Percentiles rank a stretch among this genome's conserved stretches.
These are phyloP conservation scores for Cistogaster globosa DNA, from an alignment of 2,888 invertebrate genomes.

Conservation along the genomic window DNA sequence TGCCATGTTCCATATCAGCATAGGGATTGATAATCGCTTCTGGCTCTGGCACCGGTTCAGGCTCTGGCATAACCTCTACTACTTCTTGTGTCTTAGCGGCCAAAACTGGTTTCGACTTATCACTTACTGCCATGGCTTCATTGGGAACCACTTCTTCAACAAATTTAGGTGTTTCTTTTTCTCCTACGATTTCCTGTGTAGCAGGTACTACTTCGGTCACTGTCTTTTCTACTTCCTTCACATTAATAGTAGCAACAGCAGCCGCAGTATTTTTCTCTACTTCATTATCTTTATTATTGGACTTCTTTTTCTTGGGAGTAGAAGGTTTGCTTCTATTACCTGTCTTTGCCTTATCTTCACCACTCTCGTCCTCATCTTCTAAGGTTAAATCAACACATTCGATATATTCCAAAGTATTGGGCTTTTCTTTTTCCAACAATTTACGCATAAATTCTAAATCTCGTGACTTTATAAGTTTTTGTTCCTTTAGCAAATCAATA, in stretches of 20 bases:
- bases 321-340: conserved; percentile 57
- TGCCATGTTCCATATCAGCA: conserved; percentile 83
- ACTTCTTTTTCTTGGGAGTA: conserved; percentile 73
- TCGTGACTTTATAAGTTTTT: conserved; percentile 76
- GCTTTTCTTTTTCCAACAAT: conserved; percentile 79
- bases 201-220: not conserved
- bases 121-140: not conserved
- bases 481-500: conserved; percentile 76
- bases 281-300: conserved; percentile 49
- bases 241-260: conserved; percentile 37
- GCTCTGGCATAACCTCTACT: conserved; percentile 27
- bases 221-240: conserved; percentile 51
- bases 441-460: conserved; percentile 80
- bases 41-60: conserved; percentile 59
- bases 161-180: conserved; percentile 4
- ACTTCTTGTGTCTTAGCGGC: conserved; percentile 6
- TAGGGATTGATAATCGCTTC: conserved; percentile 76
- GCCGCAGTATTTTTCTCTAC: conserved; percentile 36
- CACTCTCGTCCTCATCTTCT: conserved; percentile 78
- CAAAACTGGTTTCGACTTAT: not conserved
- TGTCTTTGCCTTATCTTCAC: conserved; percentile 63
- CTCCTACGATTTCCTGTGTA: conserved; percentile 11
- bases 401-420: conserved; percentile 79
- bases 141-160: not conserved
- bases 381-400: conserved; percentile 80